Base-by-base conservation (phyloP, 2,113 vertebrate species). In the Turnix velox region DNA sequence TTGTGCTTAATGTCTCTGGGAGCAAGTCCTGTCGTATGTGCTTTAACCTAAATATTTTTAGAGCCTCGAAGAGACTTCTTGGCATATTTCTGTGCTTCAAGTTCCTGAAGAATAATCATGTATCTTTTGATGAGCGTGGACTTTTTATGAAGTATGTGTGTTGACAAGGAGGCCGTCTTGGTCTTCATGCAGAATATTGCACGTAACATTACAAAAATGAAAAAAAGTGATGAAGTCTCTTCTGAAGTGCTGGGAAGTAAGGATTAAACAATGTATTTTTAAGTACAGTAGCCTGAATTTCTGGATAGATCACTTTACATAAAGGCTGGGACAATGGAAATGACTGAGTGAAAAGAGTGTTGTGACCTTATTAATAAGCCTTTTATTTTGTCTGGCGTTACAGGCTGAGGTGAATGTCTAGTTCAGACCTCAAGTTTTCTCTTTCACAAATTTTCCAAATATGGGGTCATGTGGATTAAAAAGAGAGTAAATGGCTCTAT, bases 401-500 rank as follows among this genome's bases (percentile, higher is more conserved):
- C 13, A 68, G 52, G 48, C 61, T 75, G 37, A 62, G 37, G 20
- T n/a, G 27, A 65, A 9, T n/a, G 16, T 27, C 59, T 58, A 25
- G 12, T 71, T 63, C 62, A 65, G 51, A 62, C 42, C 33, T 61
- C 57, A 30, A 30, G 37, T 54, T 62, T 93, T 54, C 57, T 54
- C 42, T 61, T 84, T 48, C 65, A 49, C 45, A 55, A 30, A 46
- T 79, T 72, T 80, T 49, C 35, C 24, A 13, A 22, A 14, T 63
- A 14, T 9, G 42, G 52, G 84, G 67, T 27, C 37, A 8, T 33
- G 62, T 27, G 49, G 52, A 35, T 69, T 40, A 80, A 65, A 39
- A 80, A 52, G 12, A 25, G 74, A 65, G 14, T 83, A 65, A 95
- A 74, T 88, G 67, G 82, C 92, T 95, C 65, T 86, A 23, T 92